A percentile compares a stretch with the other conserved stretches of the same genome.
These are phyloP conservation scores for Trypoxylon attenuatum DNA, from an alignment of 2,888 invertebrate species.

Conservation along the genomic window DNA sequence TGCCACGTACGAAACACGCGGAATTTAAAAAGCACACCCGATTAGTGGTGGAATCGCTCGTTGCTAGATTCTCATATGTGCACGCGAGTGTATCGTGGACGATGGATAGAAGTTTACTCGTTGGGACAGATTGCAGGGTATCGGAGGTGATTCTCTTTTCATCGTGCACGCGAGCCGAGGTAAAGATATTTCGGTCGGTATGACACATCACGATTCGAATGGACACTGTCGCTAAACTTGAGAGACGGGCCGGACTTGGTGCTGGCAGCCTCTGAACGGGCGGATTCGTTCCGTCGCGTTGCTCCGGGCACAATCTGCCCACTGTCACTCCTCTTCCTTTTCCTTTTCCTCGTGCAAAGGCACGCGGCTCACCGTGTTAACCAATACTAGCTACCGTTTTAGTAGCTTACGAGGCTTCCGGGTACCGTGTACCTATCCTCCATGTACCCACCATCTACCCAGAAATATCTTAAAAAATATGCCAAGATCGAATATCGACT, in stretches of 20 bases:
- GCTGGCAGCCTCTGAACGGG: constrained; percentile 38
- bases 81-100: too few species aligned
- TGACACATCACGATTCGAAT: constrained; percentile 54
- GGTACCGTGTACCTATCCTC: too few species aligned
- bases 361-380: too few species aligned
- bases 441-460: too few species aligned
- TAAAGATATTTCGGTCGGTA: constrained; percentile 63
- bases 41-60: too few species aligned
- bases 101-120: too few species aligned
- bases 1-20: too few species aligned
- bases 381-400: too few species aligned
- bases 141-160: background rate
- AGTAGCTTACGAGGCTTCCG: too few species aligned
- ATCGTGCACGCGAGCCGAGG: constrained; percentile 16
- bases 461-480: too few species aligned
- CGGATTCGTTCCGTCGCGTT: constrained; percentile 14
- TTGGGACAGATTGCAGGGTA: background rate
- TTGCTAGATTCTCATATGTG: background rate
- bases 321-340: constrained; percentile 4
- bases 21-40: too few species aligned
- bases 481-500: too few species aligned
- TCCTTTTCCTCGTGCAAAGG: background rate
- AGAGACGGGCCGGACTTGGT: constrained; percentile 58
- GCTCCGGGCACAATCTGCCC: constrained; percentile 12
- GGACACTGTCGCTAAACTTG: constrained; percentile 46